Conservation (phyloP, 2,888 invertebrate genomes). For the Drosophila glabriapex region DNA sequence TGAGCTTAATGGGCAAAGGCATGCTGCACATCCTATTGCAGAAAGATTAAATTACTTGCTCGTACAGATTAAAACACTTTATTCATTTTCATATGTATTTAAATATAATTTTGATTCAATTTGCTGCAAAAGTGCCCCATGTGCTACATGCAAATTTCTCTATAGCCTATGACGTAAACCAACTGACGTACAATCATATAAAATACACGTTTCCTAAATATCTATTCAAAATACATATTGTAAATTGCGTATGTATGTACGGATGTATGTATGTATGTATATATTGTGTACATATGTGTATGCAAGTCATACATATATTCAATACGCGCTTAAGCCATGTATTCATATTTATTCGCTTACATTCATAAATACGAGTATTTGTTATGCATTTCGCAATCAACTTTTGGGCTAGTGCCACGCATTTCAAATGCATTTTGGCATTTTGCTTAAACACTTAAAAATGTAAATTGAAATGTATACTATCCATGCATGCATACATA, state of each 20-base stretch:
- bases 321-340: constrained; percentile 45
- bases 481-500: constrained; percentile 13
- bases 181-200: constrained; percentile 23
- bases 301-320: constrained; percentile 26
- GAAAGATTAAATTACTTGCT: background rate
- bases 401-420: constrained; percentile 49
- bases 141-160: constrained; percentile 51
- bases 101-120: constrained; percentile 67
- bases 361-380: constrained; percentile 54
- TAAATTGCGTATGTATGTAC: constrained; percentile 13
- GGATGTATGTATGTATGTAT: constrained; percentile 33
- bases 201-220: constrained; percentile 48
- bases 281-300: constrained; percentile 22
- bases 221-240: constrained; percentile 53
- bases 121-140: constrained; percentile 54
- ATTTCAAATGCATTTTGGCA: constrained; percentile 74
- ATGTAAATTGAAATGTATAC: constrained; percentile 67
- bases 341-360: constrained; percentile 42
- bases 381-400: constrained; percentile 59
- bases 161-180: constrained; percentile 31
- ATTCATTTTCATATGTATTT: constrained; percentile 46
- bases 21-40: background rate
- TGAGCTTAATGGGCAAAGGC: background rate
- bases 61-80: constrained; percentile 43
- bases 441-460: constrained; percentile 74